Evolutionary conservation across 2,888 invertebrate species (phyloP).

Genomic region (Oscheius sp.): DNA sequence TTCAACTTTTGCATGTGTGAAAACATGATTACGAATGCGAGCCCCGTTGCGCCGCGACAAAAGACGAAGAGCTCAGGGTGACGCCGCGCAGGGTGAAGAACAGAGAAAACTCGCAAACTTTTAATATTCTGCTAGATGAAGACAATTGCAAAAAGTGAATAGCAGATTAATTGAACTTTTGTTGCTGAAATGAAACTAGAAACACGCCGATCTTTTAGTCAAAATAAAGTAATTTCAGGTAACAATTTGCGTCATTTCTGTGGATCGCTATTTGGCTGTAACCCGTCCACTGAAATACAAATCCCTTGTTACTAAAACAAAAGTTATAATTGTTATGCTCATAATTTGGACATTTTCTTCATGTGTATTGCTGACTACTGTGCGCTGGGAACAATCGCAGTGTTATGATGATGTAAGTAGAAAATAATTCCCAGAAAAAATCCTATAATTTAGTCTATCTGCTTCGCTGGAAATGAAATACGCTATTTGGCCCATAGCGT

Average conservation of each 20-base stretch:
- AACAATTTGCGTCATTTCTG: conserved; percentile 77
- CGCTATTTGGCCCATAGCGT: conserved; percentile 73
- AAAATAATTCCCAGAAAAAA: background rate
- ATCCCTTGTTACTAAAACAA: conserved; percentile 68
- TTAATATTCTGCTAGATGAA: conserved; percentile 9
- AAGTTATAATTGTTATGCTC: conserved; percentile 66
- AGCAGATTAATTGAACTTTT: background rate
- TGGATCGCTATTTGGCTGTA: conserved; percentile 74
- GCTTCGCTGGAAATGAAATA: conserved; percentile 72
- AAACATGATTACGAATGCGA: conserved; percentile 37
- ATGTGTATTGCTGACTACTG: conserved; percentile 68
- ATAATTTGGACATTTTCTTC: conserved; percentile 71
- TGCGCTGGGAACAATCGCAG: conserved; percentile 66
- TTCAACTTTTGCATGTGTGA: conserved; percentile 38
- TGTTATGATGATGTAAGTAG: conserved; percentile 62
- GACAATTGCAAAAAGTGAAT: background rate
- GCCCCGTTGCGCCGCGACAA: conserved; percentile 36
- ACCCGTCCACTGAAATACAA: conserved; percentile 73
- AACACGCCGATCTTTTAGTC: background rate
- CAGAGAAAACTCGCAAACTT: background rate
- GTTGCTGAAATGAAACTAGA: background rate
- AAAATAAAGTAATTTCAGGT: conserved; percentile 68
- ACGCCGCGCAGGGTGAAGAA: conserved; percentile 14
- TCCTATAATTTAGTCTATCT: conserved; percentile 53
- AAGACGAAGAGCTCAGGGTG: conserved; percentile 26